These are phyloP conservation scores for Macaria liturata DNA, from an alignment of 2,888 invertebrate genomes.

Conservation along the genomic window DNA sequence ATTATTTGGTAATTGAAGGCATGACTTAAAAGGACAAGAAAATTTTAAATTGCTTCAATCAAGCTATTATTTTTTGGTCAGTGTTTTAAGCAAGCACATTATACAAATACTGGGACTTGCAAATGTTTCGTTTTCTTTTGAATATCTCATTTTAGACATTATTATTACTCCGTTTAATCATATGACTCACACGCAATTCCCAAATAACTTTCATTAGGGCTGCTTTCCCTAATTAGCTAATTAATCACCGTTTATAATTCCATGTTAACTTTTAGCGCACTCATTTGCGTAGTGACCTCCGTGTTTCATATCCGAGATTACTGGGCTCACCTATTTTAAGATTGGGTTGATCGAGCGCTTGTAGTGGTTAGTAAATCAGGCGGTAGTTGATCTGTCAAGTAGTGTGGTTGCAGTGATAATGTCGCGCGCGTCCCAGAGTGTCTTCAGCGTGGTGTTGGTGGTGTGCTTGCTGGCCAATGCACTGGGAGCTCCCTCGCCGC, in stretches of 20 bases:
- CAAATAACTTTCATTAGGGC: constrained; percentile 9
- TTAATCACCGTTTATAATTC: constrained; percentile 18
- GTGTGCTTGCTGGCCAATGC: constrained; percentile 53
- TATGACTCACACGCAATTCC: constrained; percentile 2
- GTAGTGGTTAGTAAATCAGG: constrained; percentile 20
- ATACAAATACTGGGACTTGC: too few relatives aligned
- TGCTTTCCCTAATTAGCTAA: constrained; percentile 28
- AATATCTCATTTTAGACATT: too few relatives aligned
- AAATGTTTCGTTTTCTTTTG: too few relatives aligned
- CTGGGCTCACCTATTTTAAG: background rate
- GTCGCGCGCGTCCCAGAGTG: constrained; percentile 42
- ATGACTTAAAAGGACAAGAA: too few relatives aligned
- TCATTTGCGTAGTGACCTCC: constrained; percentile 15
- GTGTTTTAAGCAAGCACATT: too few relatives aligned
- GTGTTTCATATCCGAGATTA: background rate
- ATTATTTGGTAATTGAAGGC: too few relatives aligned
- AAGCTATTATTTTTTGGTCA: too few relatives aligned
- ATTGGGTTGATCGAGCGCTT: background rate
- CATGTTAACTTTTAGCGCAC: background rate
- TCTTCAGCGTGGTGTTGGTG: constrained; percentile 45
- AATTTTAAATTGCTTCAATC: too few relatives aligned
- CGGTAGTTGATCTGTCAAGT: too few relatives aligned
- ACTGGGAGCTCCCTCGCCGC: constrained; percentile 49
- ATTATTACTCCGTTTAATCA: too few relatives aligned
- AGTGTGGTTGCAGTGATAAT: constrained; percentile 44